phyloP scores from a whole-genome alignment of 1,140 invertebrate genomes.

The Brachionus rubens region DNA sequence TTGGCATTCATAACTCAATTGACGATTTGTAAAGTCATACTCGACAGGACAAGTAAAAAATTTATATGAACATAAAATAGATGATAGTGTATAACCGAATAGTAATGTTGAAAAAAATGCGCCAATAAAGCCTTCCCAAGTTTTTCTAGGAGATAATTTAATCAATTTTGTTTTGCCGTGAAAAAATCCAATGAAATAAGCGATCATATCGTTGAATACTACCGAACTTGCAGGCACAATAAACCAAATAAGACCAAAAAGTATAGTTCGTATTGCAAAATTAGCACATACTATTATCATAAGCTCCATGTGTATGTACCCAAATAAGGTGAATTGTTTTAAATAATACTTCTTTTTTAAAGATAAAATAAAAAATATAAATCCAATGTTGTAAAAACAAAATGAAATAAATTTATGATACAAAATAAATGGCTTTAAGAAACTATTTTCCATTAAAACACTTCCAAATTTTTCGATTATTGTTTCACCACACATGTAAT shows the following conservation, averaged over 20 bases:
- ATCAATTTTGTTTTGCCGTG: conserved; percentile 98
- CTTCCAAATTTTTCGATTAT: conserved; percentile 88
- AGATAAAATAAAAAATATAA: conserved; percentile 96
- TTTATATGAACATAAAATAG: conserved; percentile 82
- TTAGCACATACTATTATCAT: conserved; percentile 95
- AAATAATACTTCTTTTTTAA: conserved; percentile 95
- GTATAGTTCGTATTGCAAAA: conserved; percentile 95
- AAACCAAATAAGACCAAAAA: conserved; percentile 83
- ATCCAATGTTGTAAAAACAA: conserved; percentile 87
- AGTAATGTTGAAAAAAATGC: conserved; percentile 88
- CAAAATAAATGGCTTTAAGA: conserved; percentile 81
- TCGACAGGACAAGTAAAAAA: conserved; percentile 92
- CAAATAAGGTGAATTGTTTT: conserved; percentile 93
- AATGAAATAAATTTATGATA: conserved; percentile 98
- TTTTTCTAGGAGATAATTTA: conserved; percentile 96
- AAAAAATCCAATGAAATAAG: conserved; percentile 98
- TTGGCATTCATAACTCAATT: background rate
- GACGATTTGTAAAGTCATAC: conserved; percentile 70
- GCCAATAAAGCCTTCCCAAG: conserved; percentile 93
- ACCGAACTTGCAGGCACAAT: conserved; percentile 96
- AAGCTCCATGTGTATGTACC: conserved; percentile 94
- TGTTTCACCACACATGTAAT: conserved; percentile 96
- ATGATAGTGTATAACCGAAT: conserved; percentile 69
- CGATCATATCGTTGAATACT: conserved; percentile 98
- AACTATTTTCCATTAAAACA: conserved; percentile 87